Conservation (phyloP, 2,888 invertebrate species). For the Apotomis capreana region DNA sequence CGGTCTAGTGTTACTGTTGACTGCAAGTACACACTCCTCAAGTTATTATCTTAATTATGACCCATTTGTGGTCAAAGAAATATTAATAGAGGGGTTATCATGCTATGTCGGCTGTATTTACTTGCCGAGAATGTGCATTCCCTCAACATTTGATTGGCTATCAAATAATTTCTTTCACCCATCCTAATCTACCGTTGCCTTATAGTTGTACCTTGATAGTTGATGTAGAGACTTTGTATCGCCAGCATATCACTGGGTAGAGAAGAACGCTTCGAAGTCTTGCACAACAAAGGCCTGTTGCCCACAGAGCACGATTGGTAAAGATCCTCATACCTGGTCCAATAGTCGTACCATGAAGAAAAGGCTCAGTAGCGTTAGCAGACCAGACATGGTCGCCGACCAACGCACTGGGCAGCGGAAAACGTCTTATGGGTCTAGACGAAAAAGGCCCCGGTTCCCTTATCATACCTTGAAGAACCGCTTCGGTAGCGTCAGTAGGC, state of each 20-base stretch:
- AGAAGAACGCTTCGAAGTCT: slow-evolving; percentile 50
- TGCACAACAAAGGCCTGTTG: slow-evolving; percentile 64
- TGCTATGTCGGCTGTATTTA: no score
- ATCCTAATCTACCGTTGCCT: no score
- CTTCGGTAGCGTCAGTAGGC: slow-evolving; percentile 79
- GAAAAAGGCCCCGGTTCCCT: slow-evolving; percentile 78
- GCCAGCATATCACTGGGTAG: not conserved
- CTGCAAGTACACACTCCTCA: no score
- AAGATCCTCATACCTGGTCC: not conserved
- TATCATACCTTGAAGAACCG: slow-evolving; percentile 60
- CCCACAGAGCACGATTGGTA: slow-evolving; percentile 63
- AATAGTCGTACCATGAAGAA: slow-evolving; percentile 58
- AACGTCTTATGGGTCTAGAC: slow-evolving; percentile 83
- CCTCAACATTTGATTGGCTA: no score
- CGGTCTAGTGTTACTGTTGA: no score
- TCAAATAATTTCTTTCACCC: no score
- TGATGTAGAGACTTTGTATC: no score
- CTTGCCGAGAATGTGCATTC: no score
- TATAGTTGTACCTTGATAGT: no score
- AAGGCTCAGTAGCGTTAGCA: slow-evolving; percentile 71
- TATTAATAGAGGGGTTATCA: no score
- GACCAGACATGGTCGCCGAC: slow-evolving; percentile 83
- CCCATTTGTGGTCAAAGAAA: no score
- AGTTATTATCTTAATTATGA: no score
- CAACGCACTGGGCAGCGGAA: slow-evolving; percentile 84